These are phyloP conservation scores for Toxonevra muliebris DNA, from an alignment of 2,888 invertebrate genomes.

Conservation along the genomic window DNA sequence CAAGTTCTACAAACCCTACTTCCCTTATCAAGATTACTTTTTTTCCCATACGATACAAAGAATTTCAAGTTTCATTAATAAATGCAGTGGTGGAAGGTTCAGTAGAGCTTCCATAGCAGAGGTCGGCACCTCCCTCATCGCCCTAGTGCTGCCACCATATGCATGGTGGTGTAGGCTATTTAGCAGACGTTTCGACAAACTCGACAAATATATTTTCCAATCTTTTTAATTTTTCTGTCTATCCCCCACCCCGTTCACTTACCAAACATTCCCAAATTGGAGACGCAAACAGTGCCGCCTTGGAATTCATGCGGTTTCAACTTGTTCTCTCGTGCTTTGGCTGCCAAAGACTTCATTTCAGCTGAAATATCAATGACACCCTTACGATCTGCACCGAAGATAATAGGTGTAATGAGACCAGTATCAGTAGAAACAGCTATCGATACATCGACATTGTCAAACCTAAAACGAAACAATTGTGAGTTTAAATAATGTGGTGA, in stretches of 20 bases:
- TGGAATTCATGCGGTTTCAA: slow-evolving; percentile 94
- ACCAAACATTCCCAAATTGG: slow-evolving; percentile 95
- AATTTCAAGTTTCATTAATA: too few species aligned
- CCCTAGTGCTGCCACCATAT: too few species aligned
- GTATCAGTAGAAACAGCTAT: slow-evolving; percentile 96
- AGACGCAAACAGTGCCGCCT: slow-evolving; percentile 94
- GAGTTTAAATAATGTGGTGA: neutral
- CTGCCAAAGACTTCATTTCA: slow-evolving; percentile 82
- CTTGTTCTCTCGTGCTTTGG: slow-evolving; percentile 87
- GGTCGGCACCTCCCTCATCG: too few species aligned
- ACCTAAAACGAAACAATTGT: slow-evolving; percentile 68
- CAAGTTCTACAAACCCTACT: too few species aligned
- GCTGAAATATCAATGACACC: slow-evolving; percentile 85
- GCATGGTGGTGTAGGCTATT: too few species aligned
- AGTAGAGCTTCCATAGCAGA: too few species aligned
- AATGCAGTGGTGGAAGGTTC: too few species aligned
- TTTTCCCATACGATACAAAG: too few species aligned
- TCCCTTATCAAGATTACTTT: too few species aligned
- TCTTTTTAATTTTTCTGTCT: neutral
- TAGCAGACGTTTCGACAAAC: too few species aligned
- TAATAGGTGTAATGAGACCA: slow-evolving; percentile 96
- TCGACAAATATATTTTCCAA: too few species aligned
- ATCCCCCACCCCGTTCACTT: slow-evolving; percentile 45
- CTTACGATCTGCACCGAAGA: slow-evolving; percentile 89
- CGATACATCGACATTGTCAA: slow-evolving; percentile 91